These are phyloP conservation scores for Nasonia vitripennis DNA, from an alignment of 1,140 invertebrate genomes.

Conservation along the genomic window DNA sequence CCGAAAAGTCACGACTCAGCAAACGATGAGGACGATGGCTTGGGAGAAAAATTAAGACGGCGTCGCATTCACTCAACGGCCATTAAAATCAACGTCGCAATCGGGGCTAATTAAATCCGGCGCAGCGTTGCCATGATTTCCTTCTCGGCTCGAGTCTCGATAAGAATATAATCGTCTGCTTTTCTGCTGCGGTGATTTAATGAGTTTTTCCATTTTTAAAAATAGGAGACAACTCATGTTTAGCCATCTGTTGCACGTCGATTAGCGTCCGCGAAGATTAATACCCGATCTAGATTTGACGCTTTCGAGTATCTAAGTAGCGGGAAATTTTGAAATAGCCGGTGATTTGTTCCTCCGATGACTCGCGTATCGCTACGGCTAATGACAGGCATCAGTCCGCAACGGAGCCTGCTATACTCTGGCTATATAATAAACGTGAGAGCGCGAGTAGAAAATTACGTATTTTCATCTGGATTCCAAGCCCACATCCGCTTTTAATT, in stretches of 20 bases:
- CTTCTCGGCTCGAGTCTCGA: not conserved
- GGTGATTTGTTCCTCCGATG: not conserved
- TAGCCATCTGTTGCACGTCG: too few relatives aligned
- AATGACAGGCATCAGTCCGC: not conserved
- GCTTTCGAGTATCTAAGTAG: too few relatives aligned
- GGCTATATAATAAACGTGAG: not conserved
- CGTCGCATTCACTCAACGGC: slow-evolving; percentile 11
- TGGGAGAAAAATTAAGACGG: slow-evolving; percentile 30
- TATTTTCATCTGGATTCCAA: not conserved
- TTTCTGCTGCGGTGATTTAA: not conserved
- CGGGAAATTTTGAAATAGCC: not conserved
- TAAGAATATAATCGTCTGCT: not conserved
- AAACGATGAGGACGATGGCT: not conserved
- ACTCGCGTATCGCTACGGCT: not conserved
- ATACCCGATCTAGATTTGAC: too few relatives aligned
- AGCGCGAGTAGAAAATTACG: not conserved
- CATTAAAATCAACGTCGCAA: slow-evolving; percentile 46
- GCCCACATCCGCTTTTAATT: not conserved
- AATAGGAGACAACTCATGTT: too few relatives aligned
- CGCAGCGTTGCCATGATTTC: not conserved
- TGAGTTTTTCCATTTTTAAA: not conserved
- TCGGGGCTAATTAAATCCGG: slow-evolving; percentile 48
- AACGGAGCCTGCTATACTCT: not conserved
- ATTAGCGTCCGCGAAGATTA: too few relatives aligned
- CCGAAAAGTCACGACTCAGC: not conserved